Evolutionary conservation across 2,888 invertebrate genomes (phyloP), one percentile per base, ranked within the genome.

Genomic region (Chloroclysta siterata): DNA sequence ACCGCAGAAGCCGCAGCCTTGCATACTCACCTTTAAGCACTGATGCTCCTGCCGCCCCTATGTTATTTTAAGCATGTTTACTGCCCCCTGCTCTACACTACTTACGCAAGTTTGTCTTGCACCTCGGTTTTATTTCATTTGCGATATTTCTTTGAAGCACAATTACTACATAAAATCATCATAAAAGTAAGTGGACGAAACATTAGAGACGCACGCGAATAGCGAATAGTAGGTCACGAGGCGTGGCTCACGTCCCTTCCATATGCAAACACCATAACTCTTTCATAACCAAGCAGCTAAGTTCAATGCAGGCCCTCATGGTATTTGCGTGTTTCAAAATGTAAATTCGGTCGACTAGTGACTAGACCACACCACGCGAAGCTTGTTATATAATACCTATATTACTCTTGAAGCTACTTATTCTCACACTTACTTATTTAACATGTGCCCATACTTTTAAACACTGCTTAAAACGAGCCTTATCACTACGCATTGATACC

Each of bases 1-100:
- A 79, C 80, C 81, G 78, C 81, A 78, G 78, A 71, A 77, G 78
- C 79, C 78, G 69, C 80, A 76, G 68, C 66, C 70, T 64, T 71
- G 71, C 66, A 64, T 63, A 73, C 73, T 69, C 68, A 73, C 72
- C 73, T 75, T 72, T 75, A 71, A 69, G 72, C 60, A 65, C 67
- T 36, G 55, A 50, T 66, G 55, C 52, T 71, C 66, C 63, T 8
- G 11, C 63, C 71, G 70, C 74, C 75, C 72, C 75, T 72, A 10
- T 73, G 74, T 74, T 76, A 73, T 74, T 72, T 69, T 56, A 67
- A 70, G 69, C 71, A 65, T 74, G 71, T 72, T 70, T 71, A 70
- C 52, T 72, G 71, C 73, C 73, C 67, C 17, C 17, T 29, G 10
- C 13, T 5, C 28, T 7, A n/a, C n/a, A n/a, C n/a, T n/a, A n/a